Evolutionary conservation across 2,888 invertebrate genomes (phyloP), one percentile per base, ranked within the genome.

Genomic region (Hirtodrosophila histrioides): DNA sequence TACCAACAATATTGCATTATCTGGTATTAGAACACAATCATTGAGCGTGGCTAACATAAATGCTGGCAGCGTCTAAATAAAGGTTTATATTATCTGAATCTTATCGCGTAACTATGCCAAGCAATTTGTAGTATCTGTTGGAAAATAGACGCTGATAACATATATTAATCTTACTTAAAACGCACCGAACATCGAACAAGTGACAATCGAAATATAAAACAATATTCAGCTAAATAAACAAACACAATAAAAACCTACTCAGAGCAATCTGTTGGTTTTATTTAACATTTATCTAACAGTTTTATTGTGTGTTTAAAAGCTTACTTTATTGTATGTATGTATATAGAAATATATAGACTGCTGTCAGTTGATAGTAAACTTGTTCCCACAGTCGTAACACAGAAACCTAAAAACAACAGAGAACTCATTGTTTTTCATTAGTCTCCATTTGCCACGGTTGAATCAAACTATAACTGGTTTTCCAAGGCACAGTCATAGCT

Each of bases 281-380:
- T 17, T 17, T 17, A 17, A 17, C 17, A 17, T 17, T 17, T 17
- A 17, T 17, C 17, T 17, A 17, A 17, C 17, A 17, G 17, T 17
- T 17, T 17, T 17, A 17, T 17, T 17, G 17, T 17, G 1, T 17
- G 17, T 17, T 17, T 17, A 17, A 17, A 2, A 17, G 17, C 17
- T 1, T 17, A 17, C 17, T 17, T 1, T 17, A 17, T 17, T 23
- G 23, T 35, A 23, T 31, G 36, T 31, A 62, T 12, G 39, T 45
- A 31, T n/a, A n/a, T n/a, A 33, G 33, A 17, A 36, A 44, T 7
- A n/a, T 61, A 39, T 41, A 9, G 61, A 33, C 31, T 45, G 37
- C 17, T 46, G 12, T n/a, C 45, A 35, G 49, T 46, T 49, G 49
- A 46, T 54, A n/a, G n/a, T n/a, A 72, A 70, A 70, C 70, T 73